Evolutionary conservation across 1,140 invertebrate genomes (phyloP), one percentile per base, ranked within the genome.

Genomic region (Rhizoglyphus robini): DNA sequence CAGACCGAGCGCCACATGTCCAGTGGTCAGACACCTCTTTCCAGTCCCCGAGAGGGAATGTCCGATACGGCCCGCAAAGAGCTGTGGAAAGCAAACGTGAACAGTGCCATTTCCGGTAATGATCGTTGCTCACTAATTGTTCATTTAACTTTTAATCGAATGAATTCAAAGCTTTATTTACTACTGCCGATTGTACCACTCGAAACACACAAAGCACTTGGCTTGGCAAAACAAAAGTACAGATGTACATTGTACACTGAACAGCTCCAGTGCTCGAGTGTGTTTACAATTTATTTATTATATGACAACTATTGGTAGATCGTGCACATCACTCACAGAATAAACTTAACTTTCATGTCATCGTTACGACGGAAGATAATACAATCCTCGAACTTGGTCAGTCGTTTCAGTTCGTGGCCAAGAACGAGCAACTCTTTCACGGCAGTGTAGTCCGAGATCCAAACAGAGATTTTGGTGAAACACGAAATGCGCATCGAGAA

Each of bases 401-500:
- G 29, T 23, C 58, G 58, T 46, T 60, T 60, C 3, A 60, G 29
- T 27, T 60, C 58, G 29, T 60, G 3, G 27, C 58, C 58, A 3
- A 60, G 30, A 11, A 60, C 29, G 2, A 60, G 27, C 27, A 60
- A n/a, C 29, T 60, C 15, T 46, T 60, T 60, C 4, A 60, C 27
- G 29, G 58, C 58, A 46, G 18, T 18, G 23, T 38, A 34, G 27
- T 60, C 58, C 13, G 3, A n/a, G 15, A 60, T 13, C 58, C 58
- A 60, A 4, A 60, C 27, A 20, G 32, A 38, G 15, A 60, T 60
- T 46, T 60, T 60, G 15, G 58, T 60, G 29, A 60, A 60, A 46
- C 58, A 60, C 23, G 58, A 60, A 2, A 60, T 63, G 3, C 61
- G 49, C 46, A 63, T 47, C 2, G 36, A 47, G n/a, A 63, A 63